A percentile compares a stretch with the other conserved stretches of the same genome.
These are phyloP conservation scores for Drosophila novamexicana DNA, from an alignment of 1,140 invertebrate species.

Conservation along the genomic window DNA sequence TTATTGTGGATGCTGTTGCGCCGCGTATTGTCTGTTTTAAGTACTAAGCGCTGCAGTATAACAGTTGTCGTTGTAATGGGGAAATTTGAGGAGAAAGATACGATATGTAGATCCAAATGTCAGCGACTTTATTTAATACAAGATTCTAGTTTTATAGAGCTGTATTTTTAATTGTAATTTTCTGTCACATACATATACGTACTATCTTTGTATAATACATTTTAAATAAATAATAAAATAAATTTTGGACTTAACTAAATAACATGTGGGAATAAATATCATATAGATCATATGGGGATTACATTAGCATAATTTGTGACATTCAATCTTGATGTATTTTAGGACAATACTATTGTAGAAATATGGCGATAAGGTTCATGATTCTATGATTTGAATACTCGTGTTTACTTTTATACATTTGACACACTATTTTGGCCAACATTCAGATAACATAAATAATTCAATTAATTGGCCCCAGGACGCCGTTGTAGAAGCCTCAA, in stretches of 20 bases:
- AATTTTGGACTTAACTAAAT: background rate
- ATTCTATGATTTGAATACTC: background rate
- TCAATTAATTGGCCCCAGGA: background rate
- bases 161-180: too few relatives aligned
- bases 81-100: conserved; percentile 1
- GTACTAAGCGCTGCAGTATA: conserved; percentile 5
- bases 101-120: background rate
- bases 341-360: background rate
- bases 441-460: conserved; percentile 15
- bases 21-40: background rate
- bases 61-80: background rate
- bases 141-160: too few relatives aligned
- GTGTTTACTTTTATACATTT: conserved; percentile 16
- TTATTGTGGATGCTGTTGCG: background rate
- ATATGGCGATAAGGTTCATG: too few relatives aligned
- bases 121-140: too few relatives aligned
- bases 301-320: too few relatives aligned
- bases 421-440: conserved; percentile 47
- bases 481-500: background rate
- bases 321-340: too few relatives aligned
- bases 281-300: background rate
- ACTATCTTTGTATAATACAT: background rate
- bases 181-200: background rate
- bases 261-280: background rate
- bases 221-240: background rate